These are phyloP conservation scores for Helarctos malayanus DNA, from an alignment of 2,797 vertebrate species.

Conservation along the genomic window DNA sequence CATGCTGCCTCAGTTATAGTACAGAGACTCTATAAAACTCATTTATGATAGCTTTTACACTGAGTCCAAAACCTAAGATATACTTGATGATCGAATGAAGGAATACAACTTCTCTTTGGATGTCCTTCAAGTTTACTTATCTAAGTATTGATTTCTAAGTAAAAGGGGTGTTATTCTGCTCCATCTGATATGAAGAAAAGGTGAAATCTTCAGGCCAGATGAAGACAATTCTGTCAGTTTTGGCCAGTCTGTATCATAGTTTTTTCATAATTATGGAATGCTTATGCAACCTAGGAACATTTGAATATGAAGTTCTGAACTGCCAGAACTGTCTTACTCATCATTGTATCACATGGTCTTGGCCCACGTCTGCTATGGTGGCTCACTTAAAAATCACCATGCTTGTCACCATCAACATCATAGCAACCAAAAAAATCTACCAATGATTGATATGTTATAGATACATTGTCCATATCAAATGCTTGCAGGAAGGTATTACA, in stretches of 20 bases:
- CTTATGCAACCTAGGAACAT: fast-evolving
- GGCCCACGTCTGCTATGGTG: not conserved
- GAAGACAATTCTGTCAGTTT: not conserved
- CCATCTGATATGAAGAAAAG: not conserved
- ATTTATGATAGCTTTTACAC: not conserved
- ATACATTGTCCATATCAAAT: not conserved
- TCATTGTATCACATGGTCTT: not conserved
- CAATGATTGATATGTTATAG: not conserved
- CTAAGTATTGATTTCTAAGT: not conserved
- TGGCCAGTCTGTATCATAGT: not conserved
- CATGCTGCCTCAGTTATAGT: not conserved
- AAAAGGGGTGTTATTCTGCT: not conserved
- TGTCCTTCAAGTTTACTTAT: not conserved
- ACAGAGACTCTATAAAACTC: not conserved
- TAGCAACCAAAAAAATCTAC: not conserved
- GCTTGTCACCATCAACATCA: not conserved
- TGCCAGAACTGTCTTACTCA: not conserved
- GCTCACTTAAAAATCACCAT: not conserved
- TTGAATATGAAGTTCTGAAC: not conserved
- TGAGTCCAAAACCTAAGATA: not conserved
- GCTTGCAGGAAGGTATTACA: not conserved
- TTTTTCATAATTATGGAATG: not conserved
- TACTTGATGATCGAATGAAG: not conserved
- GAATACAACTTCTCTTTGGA: not conserved
- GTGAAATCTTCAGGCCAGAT: not conserved